Percentiles rank a stretch among this genome's conserved stretches.
phyloP scores from a whole-genome alignment of 2,797 vertebrate genomes.

The Acrossocheilus wenchowensis region DNA sequence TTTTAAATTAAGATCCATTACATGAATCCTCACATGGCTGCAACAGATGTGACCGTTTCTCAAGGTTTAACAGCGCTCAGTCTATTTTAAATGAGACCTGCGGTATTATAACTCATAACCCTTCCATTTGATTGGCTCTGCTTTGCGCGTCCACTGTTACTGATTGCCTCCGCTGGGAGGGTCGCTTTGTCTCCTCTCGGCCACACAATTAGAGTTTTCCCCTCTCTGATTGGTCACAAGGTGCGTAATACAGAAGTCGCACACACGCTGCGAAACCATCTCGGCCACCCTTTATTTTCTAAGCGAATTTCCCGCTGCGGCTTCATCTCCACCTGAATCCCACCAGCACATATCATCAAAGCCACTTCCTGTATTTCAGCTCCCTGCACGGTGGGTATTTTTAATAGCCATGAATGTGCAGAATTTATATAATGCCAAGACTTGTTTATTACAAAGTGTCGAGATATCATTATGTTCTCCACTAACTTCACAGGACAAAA shows the following conservation, averaged over 20 bases:
- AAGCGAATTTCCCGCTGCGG: constrained; percentile 6
- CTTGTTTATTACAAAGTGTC: not conserved
- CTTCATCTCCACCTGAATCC: constrained; percentile 28
- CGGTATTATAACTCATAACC: constrained; percentile 17
- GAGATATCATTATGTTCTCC: constrained; percentile 9
- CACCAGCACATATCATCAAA: constrained; percentile 17
- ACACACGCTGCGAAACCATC: constrained; percentile 18
- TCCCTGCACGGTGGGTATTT: not conserved
- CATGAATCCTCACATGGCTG: not conserved
- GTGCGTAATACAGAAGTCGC: constrained; percentile 7
- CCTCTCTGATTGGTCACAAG: constrained; percentile 25
- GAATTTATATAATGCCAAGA: not conserved
- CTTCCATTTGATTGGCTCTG: constrained; percentile 20
- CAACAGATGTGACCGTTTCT: not conserved
- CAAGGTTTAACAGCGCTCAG: constrained; percentile 13
- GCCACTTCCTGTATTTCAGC: not conserved
- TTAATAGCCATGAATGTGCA: constrained; percentile 26
- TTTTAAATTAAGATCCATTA: not conserved
- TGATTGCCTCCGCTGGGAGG: constrained; percentile 32
- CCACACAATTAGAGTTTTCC: constrained; percentile 27
- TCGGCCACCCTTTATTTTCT: constrained; percentile 12
- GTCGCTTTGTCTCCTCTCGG: constrained; percentile 34
- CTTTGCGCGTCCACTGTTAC: not conserved
- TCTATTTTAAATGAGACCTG: constrained; percentile 23
- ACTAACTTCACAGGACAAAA: not conserved